A percentile compares a stretch with the other conserved stretches of the same genome.
These are phyloP conservation scores for Peromyscus polionotus DNA, from an alignment of 2,113 vertebrate species.

Conservation along the genomic window DNA sequence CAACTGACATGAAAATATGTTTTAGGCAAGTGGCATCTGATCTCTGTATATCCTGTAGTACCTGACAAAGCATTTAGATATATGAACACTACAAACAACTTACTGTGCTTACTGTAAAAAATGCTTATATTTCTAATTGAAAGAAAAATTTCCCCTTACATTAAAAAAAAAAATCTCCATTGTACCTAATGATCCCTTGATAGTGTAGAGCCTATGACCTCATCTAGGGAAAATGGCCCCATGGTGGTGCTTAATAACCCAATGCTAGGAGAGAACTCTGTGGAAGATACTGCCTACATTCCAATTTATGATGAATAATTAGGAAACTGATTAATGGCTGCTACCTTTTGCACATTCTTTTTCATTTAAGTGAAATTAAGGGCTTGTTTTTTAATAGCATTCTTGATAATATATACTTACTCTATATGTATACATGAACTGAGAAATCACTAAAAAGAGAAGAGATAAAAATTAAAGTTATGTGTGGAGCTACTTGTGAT, in stretches of 20 bases:
- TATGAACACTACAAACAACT: slow-evolving; percentile 3
- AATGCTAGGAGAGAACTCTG: neutral
- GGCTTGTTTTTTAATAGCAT: neutral
- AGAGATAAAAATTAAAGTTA: neutral
- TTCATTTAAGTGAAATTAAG: neutral
- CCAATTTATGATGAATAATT: neutral
- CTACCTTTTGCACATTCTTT: neutral
- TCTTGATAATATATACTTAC: neutral
- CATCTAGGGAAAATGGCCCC: neutral
- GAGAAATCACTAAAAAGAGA: neutral
- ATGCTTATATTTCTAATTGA: neutral
- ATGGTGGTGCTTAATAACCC: neutral
- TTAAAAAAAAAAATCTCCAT: neutral
- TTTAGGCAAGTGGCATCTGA: neutral
- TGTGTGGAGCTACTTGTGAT: neutral
- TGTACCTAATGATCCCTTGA: neutral
- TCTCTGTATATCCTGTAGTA: neutral
- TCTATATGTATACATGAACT: neutral
- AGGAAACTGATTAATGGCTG: neutral
- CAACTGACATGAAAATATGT: neutral
- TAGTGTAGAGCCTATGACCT: neutral
- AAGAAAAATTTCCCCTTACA: neutral
- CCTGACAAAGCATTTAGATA: neutral
- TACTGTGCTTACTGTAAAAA: neutral
- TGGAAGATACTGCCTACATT: neutral